Base-by-base conservation (phyloP, 2,113 vertebrate genomes). In the Cyprinodon variegatus region DNA sequence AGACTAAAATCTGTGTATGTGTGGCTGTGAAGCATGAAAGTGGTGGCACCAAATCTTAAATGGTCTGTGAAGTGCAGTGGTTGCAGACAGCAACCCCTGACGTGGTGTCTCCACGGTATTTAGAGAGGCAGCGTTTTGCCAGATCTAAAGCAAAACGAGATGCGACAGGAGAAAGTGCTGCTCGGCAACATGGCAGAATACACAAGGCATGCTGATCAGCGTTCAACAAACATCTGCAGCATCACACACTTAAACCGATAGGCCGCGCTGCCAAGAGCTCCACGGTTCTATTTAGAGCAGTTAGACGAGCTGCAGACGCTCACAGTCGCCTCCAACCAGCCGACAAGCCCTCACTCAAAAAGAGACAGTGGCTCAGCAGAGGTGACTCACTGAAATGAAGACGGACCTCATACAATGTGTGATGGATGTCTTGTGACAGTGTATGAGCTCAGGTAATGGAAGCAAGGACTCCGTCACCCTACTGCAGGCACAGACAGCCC, bases 301-400 rank as follows among this genome's bases (percentile, higher is more conserved):
- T 80, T 72, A 68, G 61, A 89, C 60, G 11, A 88, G 81, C 83
- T 65, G 76, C 70, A 86, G 72, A 77, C 76, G 64, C 82, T 78
- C 83, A 79, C 68, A 37, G 82, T 69, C 12, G 15, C 72, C 74
- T 17, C 66, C 40, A 81, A 84, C 64, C 43, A 82, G 76, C 79
- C 65, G 5, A 46, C 76, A 67, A 43, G 17, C 60, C 74, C 69
- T 74, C 70, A 13, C 59, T 76, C 70, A 70, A 61, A 76, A 70
- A 77, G 81, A 81, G 61, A 77, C 45, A 71, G n/a, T 64, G 68
- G 78, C 78, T 78, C 36, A 76, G 67, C 68, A 71, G 87, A 89
- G 83, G 86, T 74, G 79, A 89, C 70, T 90, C 84, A 53, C 68
- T 68, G 81, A 85, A 87, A 85, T 82, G 70, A 89, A 88, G 89